Evolutionary conservation across 2,113 vertebrate genomes (phyloP).

Genomic region (Heterochromis multidens): DNA sequence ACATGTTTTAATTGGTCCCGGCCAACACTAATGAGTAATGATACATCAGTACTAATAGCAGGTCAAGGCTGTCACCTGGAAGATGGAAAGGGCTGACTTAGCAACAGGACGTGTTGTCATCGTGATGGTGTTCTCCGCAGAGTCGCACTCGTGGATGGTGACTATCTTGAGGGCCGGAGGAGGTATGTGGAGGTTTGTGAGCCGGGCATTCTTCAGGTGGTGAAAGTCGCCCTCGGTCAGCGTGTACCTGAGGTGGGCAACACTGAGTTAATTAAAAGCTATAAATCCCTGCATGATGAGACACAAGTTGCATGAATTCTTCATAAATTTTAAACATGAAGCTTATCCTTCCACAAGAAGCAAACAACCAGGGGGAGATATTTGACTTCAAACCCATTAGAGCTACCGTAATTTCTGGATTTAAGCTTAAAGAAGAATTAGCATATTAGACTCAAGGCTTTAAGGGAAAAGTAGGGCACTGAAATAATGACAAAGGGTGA

Average conservation of each 20-base stretch:
- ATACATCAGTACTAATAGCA: neutral
- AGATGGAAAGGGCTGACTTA: constrained; percentile 91
- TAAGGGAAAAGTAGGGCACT: constrained; percentile 23
- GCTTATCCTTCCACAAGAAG: neutral
- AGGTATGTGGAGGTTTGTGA: constrained; percentile 88
- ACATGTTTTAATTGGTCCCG: constrained; percentile 21
- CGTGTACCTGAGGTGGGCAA: constrained; percentile 82
- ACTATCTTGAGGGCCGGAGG: constrained; percentile 88
- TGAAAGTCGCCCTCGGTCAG: constrained; percentile 97
- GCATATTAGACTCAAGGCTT: constrained; percentile 9
- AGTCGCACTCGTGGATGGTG: constrained; percentile 96
- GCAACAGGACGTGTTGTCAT: constrained; percentile 76
- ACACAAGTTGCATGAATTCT: neutral
- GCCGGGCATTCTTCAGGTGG: constrained; percentile 94
- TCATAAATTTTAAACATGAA: neutral
- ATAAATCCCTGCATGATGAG: neutral
- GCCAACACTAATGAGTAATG: constrained; percentile 1
- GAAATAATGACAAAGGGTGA: constrained; percentile 6
- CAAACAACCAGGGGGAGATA: neutral
- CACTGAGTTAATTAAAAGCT: neutral
- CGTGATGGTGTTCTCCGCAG: constrained; percentile 84
- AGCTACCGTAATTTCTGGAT: neutral
- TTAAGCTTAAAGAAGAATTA: constrained; percentile 2
- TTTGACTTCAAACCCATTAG: constrained; percentile 8
- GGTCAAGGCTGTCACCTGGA: constrained; percentile 81